phyloP scores from a whole-genome alignment of 64 coral and sea anemone genomes.

The Montipora capricornis region DNA sequence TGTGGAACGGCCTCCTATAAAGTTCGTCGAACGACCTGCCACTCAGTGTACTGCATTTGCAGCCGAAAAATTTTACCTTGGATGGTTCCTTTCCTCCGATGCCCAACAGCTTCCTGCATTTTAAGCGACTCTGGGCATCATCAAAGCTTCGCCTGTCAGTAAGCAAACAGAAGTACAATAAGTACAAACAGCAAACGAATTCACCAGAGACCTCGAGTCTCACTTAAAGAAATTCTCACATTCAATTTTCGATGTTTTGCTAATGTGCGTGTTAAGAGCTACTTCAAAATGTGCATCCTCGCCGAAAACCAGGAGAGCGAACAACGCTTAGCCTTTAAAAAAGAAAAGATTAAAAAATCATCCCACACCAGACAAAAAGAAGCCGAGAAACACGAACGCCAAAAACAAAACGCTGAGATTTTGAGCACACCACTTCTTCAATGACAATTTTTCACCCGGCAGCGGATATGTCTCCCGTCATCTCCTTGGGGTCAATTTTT shows the following conservation, averaged over 20 bases:
- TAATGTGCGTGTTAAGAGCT: neutral
- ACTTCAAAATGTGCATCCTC: too few relatives aligned
- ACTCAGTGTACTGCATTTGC: neutral
- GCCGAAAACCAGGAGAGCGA: too few relatives aligned
- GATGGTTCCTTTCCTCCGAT: conserved; percentile 95
- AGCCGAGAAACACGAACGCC: neutral
- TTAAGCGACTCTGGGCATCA: conserved; percentile 95
- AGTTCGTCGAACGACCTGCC: neutral
- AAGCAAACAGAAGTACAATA: conserved; percentile 24
- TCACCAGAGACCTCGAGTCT: neutral
- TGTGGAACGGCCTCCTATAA: neutral
- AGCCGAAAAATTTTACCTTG: conserved; percentile 56
- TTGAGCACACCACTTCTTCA: neutral
- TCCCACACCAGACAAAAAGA: neutral
- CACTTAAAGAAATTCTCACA: neutral
- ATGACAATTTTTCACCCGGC: neutral
- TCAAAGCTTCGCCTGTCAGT: conserved; percentile 90
- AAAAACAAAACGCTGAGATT: neutral
- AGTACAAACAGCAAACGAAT: conserved; percentile 26
- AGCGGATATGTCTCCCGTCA: neutral
- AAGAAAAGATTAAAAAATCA: neutral
- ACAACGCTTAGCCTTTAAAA: too few relatives aligned
- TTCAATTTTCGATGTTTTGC: neutral
- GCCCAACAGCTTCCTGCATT: conserved; percentile 94
- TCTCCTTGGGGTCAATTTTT: neutral